Percentiles rank a stretch among this genome's conserved stretches.
Conservation (phyloP, 2,113 vertebrate species). For the Steatornis caripensis region DNA sequence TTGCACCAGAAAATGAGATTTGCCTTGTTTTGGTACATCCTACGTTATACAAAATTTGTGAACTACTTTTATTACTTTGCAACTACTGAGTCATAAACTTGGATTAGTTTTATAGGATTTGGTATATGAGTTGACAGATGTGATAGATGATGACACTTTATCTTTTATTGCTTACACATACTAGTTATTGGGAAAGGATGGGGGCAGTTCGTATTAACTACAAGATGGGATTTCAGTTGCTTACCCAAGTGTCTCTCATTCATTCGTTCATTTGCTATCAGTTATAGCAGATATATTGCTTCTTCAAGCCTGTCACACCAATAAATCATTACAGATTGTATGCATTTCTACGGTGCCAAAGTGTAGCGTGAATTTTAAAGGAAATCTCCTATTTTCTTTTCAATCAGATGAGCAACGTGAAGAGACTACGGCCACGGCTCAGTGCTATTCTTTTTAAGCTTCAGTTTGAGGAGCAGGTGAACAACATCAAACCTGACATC, state of each 20-base stretch:
- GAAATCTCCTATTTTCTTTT: constrained; percentile 73
- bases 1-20: constrained; percentile 28
- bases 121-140: constrained; percentile 45
- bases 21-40: constrained; percentile 13
- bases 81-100: constrained; percentile 47
- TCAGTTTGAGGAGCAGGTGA: constrained; percentile 97
- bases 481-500: constrained; percentile 93
- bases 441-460: constrained; percentile 95
- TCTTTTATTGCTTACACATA: constrained; percentile 61
- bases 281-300: constrained; percentile 72
- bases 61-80: constrained; percentile 42
- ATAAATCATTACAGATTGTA: constrained; percentile 72
- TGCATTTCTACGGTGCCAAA: constrained; percentile 61
- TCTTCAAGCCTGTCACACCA: constrained; percentile 70
- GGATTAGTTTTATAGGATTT: constrained; percentile 53
- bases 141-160: constrained; percentile 63
- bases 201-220: constrained; percentile 38
- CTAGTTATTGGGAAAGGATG: constrained; percentile 47
- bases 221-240: constrained; percentile 54
- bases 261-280: constrained; percentile 64
- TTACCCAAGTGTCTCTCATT: constrained; percentile 53
- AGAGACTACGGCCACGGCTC: constrained; percentile 88
- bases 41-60: constrained; percentile 9
- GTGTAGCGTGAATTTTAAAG: constrained; percentile 72
- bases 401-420: constrained; percentile 93